Percentiles rank a stretch among this genome's conserved stretches.
Conservation (phyloP, 2,113 vertebrate species). For the Orycteropus afer region DNA sequence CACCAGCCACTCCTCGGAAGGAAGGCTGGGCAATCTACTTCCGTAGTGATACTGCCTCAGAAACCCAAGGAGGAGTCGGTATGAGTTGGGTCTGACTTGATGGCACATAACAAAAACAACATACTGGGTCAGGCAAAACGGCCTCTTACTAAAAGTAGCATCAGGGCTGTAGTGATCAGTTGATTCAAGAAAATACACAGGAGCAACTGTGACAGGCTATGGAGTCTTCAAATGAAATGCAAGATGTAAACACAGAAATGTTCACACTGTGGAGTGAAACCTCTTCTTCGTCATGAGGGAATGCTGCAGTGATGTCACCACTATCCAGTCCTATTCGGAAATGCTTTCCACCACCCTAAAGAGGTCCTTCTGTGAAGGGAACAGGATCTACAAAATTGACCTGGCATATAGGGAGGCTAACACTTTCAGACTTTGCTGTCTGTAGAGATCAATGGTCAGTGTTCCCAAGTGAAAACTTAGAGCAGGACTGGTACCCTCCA, state of each 20-base stretch:
- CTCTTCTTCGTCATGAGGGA: background rate
- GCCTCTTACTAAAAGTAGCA: background rate
- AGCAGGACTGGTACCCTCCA: background rate
- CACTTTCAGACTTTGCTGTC: background rate
- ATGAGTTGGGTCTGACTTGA: too few species aligned
- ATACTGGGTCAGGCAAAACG: background rate
- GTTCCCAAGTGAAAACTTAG: background rate
- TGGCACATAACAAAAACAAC: too few species aligned
- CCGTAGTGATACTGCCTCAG: too few species aligned
- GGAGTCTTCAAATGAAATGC: too few species aligned
- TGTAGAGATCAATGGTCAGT: background rate
- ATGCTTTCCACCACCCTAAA: background rate
- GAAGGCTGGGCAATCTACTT: too few species aligned
- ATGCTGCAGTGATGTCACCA: fast-evolving
- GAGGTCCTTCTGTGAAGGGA: background rate
- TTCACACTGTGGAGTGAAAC: background rate
- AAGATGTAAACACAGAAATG: fast-evolving
- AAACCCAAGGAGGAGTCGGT: too few species aligned
- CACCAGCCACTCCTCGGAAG: too few species aligned
- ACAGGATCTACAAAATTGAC: background rate
- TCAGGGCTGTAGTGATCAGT: fast-evolving
- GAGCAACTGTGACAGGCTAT: background rate
- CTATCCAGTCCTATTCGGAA: background rate
- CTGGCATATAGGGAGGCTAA: background rate
- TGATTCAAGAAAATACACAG: background rate